Percentiles rank a stretch among this genome's conserved stretches.
These are phyloP conservation scores for Chaetorhynchus papuensis DNA, from an alignment of 2,113 vertebrate species.

Conservation along the genomic window DNA sequence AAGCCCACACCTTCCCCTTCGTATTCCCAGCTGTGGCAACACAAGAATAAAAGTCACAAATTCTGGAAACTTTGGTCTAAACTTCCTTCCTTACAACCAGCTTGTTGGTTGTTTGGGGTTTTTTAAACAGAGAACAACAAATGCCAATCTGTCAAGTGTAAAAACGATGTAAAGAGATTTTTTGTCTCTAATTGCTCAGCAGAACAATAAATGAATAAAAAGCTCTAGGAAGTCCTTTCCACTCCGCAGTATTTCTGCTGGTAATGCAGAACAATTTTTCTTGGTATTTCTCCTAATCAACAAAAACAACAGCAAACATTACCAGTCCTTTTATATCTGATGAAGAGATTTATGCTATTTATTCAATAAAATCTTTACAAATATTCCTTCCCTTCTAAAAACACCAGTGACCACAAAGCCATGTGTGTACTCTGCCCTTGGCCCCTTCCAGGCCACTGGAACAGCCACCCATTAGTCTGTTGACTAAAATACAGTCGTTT, in stretches of 20 bases:
- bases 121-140: slow-evolving; percentile 6
- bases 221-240: neutral
- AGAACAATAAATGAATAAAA: neutral
- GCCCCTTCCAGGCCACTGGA: neutral
- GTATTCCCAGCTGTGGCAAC: rapidly evolving
- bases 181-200: neutral
- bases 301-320: neutral
- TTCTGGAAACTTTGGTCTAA: neutral
- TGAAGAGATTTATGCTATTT: neutral
- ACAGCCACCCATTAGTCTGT: neutral
- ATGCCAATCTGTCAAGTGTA: neutral
- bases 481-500: neutral
- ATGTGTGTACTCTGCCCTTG: rapidly evolving
- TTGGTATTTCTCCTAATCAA: neutral
- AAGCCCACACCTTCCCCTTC: neutral
- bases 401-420: neutral
- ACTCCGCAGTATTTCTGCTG: neutral
- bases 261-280: neutral
- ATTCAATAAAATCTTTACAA: neutral
- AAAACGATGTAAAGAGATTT: neutral
- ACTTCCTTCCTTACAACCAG: neutral
- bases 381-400: neutral
- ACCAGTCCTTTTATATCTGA: neutral
- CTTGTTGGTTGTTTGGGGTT: neutral
- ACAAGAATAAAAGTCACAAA: neutral